Conservation (phyloP, 2,888 invertebrate species). For the Phengaris alcon region DNA sequence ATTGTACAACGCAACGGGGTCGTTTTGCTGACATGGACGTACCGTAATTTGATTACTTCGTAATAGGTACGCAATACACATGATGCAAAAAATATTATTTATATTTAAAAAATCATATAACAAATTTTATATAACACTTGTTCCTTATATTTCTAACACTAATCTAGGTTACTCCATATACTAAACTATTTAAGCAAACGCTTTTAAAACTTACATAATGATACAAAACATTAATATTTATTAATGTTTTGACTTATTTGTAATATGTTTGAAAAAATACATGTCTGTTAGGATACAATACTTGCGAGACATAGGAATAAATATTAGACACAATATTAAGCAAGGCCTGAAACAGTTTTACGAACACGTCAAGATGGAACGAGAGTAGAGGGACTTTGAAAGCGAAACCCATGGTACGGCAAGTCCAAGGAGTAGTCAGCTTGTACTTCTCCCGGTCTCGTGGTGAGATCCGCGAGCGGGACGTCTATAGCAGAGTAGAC, state of each 20-base stretch:
- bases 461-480: constrained; percentile 58
- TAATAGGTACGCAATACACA: no score
- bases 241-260: constrained; percentile 29
- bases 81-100: no score
- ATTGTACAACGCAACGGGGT: no score
- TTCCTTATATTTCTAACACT: no score
- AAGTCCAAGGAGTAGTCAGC: constrained; percentile 71
- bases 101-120: no score
- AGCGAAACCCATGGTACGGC: constrained; percentile 72
- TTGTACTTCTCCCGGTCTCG: constrained; percentile 68
- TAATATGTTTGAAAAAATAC: constrained; percentile 55
- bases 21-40: no score
- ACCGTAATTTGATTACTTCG: no score
- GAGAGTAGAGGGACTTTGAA: constrained; percentile 76
- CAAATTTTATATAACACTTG: no score
- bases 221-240: not conserved
- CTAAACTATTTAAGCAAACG: no score
- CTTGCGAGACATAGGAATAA: constrained; percentile 56
- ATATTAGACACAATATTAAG: constrained; percentile 55
- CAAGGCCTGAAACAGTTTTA: constrained; percentile 54
- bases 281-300: constrained; percentile 61
- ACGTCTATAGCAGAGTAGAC: constrained; percentile 55
- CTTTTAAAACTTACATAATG: no score
- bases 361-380: constrained; percentile 70
- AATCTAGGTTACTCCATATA: no score